A percentile compares a stretch with the other conserved stretches of the same genome.
These are phyloP conservation scores for Oreocharis arfaki DNA, from an alignment of 2,113 vertebrate genomes.

Conservation along the genomic window DNA sequence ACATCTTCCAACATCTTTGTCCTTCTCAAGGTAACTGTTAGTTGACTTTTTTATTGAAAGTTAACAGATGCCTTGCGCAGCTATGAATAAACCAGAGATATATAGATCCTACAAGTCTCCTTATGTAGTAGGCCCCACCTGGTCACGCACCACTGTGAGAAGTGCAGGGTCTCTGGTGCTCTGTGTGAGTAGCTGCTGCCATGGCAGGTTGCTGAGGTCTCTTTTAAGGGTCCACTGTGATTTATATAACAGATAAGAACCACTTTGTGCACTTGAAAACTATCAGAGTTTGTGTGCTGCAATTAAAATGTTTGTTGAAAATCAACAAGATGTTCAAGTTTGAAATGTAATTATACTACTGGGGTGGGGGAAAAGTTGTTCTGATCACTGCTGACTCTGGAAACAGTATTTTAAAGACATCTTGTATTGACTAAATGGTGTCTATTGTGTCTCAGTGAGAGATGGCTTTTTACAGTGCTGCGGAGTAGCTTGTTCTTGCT, in stretches of 20 bases:
- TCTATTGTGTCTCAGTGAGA: conserved; percentile 23
- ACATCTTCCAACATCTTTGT: neutral
- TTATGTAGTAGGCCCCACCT: neutral
- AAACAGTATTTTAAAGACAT: neutral
- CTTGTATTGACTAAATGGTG: neutral
- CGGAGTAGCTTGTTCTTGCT: neutral
- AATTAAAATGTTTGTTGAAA: neutral
- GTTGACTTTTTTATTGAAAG: neutral
- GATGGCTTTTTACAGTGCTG: neutral
- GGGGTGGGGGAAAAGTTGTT: neutral
- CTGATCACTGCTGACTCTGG: neutral
- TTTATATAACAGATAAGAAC: neutral
- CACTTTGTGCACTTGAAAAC: neutral
- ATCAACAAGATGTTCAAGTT: neutral
- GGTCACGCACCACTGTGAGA: neutral
- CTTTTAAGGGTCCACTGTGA: neutral
- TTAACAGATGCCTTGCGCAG: neutral
- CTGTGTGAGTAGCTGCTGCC: neutral
- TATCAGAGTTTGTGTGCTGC: fast-evolving
- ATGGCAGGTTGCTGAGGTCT: fast-evolving
- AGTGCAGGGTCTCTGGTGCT: neutral
- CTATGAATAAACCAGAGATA: neutral
- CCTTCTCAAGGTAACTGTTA: neutral
- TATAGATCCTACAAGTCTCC: neutral
- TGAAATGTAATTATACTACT: neutral